These are phyloP conservation scores for Coregonus clupeaformis DNA, from an alignment of 2,113 vertebrate genomes.

Conservation along the genomic window DNA sequence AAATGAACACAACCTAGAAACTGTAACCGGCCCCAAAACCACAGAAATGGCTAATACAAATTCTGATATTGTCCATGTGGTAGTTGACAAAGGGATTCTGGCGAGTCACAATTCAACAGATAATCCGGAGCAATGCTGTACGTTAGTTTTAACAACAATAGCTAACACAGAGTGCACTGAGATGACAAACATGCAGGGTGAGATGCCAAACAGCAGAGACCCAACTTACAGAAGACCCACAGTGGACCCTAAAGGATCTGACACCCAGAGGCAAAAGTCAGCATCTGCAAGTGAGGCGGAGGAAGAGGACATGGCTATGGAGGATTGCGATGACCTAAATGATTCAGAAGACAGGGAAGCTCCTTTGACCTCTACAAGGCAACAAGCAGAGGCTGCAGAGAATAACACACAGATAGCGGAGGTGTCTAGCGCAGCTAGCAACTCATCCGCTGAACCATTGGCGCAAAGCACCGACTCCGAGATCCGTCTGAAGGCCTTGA, in stretches of 20 bases:
- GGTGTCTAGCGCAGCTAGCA: not conserved
- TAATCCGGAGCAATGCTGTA: constrained; percentile 59
- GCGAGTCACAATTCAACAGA: constrained; percentile 5
- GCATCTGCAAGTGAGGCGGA: constrained; percentile 36
- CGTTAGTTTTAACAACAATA: constrained; percentile 64
- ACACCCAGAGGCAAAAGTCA: constrained; percentile 13
- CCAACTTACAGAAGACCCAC: not conserved
- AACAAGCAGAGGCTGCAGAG: not conserved
- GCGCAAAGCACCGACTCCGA: constrained; percentile 59
- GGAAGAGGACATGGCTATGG: constrained; percentile 21
- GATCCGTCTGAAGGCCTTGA: constrained; percentile 74
- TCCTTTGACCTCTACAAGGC: constrained; percentile 4
- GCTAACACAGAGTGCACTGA: constrained; percentile 43
- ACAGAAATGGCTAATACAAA: constrained; percentile 2
- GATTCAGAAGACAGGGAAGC: constrained; percentile 26
- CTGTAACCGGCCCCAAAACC: constrained; percentile 1
- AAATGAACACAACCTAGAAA: not conserved
- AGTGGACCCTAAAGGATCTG: not conserved
- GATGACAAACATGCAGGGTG: constrained; percentile 2
- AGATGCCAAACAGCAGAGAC: constrained; percentile 15
- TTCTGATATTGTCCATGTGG: constrained; percentile 33
- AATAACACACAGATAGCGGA: not conserved
- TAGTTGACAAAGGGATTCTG: constrained; percentile 14
- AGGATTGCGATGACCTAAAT: constrained; percentile 38
- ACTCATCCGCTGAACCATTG: constrained; percentile 1